Base-by-base conservation (phyloP, 2,113 vertebrate genomes). In the Anser cygnoides region DNA sequence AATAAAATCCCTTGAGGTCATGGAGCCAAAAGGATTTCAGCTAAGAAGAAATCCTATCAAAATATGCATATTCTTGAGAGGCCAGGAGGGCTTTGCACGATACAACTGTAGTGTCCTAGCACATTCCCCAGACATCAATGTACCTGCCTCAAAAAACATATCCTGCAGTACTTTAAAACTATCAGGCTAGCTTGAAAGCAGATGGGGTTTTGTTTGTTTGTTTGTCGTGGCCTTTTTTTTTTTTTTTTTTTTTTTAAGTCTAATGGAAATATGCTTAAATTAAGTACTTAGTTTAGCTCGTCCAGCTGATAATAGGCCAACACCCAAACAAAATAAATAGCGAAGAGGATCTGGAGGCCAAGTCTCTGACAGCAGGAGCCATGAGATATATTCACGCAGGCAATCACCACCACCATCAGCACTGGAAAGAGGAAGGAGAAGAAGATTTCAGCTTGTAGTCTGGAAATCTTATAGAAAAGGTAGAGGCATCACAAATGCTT, bases 401-500 rank as follows among this genome's bases (percentile, higher is more conserved):
- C 49, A 43, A 39, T 14, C 1, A 1, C 43, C 71, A 67, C 15
- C 43, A 74, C 2, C 46, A 77, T 39, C 55, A 82, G 15, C 17
- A 71, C 0, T 66, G 23, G 75, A 70, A 76, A 39, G 29, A 28
- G 68, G 37, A 79, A 71, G 54, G 70, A 91, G 43, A 87, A 78
- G 0, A 1, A 21, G 0, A 0, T 57, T 83, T 79, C 81, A 90
- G 26, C 35, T 52, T 77, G 50, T 11, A 77, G 14, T 4, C 13
- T 80, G 63, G 41, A 92, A 87, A 73, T 72, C 55, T 77, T 21
- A 49, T 5, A n/a, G 78, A 87, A 65, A 46, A 95, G 82, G 11
- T 17, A 82, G 90, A 93, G 63, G 44, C 39, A 93, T 87, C 19
- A 46, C 17, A 93, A 96, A 73, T 39, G 37, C 55, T 78, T 84